Conservation (phyloP, 2,888 invertebrate species). For the Cataglyphis livida region DNA sequence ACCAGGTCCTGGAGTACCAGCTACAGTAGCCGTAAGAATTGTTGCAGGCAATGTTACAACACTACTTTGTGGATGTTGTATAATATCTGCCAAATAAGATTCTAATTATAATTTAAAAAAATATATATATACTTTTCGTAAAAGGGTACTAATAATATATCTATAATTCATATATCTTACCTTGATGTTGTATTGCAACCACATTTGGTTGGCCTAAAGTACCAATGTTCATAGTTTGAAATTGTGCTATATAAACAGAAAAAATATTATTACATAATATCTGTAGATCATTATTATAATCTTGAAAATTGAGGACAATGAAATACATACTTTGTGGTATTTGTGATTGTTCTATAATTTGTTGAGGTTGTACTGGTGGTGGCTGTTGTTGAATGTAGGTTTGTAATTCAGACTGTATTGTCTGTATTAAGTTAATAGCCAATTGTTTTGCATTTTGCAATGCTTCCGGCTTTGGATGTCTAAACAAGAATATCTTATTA, state of each 20-base stretch:
- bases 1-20: conserved; percentile 80
- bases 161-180: conserved; percentile 64
- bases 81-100: conserved; percentile 78
- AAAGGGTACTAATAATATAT: conserved; percentile 25
- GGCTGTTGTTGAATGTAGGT: conserved; percentile 86
- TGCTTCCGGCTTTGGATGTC: conserved; percentile 90
- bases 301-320: conserved; percentile 36
- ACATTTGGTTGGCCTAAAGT: conserved; percentile 84
- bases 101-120: conserved; percentile 36
- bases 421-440: conserved; percentile 92
- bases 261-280: conserved; percentile 33
- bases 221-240: conserved; percentile 85
- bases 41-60: conserved; percentile 83
- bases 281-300: conserved; percentile 45
- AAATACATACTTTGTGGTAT: conserved; percentile 81
- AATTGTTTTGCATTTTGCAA: conserved; percentile 90
- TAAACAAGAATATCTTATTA: conserved; percentile 74
- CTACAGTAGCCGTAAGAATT: conserved; percentile 84
- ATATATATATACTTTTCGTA: conserved; percentile 35
- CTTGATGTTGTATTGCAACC: conserved; percentile 85
- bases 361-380: conserved; percentile 84
- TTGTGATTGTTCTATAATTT: conserved; percentile 84
- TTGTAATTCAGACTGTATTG: conserved; percentile 88
- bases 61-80: conserved; percentile 84
- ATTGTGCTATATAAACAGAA: conserved; percentile 80